Evolutionary conservation across 2,888 invertebrate genomes (phyloP), one percentile per base, ranked within the genome.

Genomic region (Tanytarsus gracilentus): DNA sequence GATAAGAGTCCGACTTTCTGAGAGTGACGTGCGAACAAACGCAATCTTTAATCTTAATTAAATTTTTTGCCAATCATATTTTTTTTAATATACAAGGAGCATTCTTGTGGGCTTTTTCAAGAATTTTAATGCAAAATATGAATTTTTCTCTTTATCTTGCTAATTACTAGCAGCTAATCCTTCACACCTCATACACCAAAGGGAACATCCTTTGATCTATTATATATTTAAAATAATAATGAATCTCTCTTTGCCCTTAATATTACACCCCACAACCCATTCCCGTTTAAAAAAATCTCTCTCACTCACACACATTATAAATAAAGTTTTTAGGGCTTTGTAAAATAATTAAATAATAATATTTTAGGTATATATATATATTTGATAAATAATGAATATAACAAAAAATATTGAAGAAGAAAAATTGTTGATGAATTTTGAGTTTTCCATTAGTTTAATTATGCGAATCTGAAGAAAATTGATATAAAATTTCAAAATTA

Each of bases 31-130:
- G 23, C 33, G 33, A 52, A 25, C 3, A 48, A 21, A 30, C 58
- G 58, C 27, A 48, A 40, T 48, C 25, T 58, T 58, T 23, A 27
- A 23, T 58, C 40, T 58, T 48, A 58, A 58, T 58, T 58, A 58
- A 58, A 58, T 21, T 44, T 44, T 44, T 44, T 21, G 44, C 44
- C 26, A 16, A 27, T 48, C 40, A n/a, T n/a, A n/a, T n/a, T n/a
- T n/a, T n/a, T n/a, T n/a, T n/a, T n/a, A n/a, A n/a, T n/a, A n/a
- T n/a, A n/a, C n/a, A n/a, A n/a, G n/a, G n/a, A n/a, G n/a, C n/a
- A 25, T 8, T 56, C 55, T 56, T 40, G 40, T 58, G 48, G 48
- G 48, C 58, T 44, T 48, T 11, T 44, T 4, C 9, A 11, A 2
- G 33, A 33, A 33, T 33, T 33, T 11, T 44, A 44, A 44, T 44